Evolutionary conservation across 2,888 invertebrate genomes (phyloP).

Genomic region (Anarsia innoxiella): DNA sequence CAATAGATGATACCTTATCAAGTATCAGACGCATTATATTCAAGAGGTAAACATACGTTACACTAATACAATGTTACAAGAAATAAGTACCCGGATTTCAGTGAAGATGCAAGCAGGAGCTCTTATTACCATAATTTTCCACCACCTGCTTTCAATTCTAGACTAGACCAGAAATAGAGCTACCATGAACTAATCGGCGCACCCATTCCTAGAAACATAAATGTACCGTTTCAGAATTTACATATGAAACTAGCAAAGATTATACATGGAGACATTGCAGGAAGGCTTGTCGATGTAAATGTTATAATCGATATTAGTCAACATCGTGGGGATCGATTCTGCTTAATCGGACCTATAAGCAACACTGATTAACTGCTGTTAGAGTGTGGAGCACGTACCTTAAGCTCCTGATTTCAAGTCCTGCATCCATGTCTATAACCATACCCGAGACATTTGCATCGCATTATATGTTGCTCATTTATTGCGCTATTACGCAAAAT

Average conservation of each 20-base stretch:
- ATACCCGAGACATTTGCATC: constrained; percentile 55
- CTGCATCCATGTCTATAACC: constrained; percentile 35
- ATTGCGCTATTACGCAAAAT: constrained; percentile 53
- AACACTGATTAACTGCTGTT: constrained; percentile 53
- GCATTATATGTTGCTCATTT: constrained; percentile 48
- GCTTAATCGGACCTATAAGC: constrained; percentile 49
- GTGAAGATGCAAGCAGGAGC: constrained; percentile 5
- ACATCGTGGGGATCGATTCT: constrained; percentile 54
- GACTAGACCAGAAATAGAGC: constrained; percentile 17
- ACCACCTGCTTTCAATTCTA: constrained; percentile 6
- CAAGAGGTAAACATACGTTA: too few species aligned
- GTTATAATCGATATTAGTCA: constrained; percentile 61
- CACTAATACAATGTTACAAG: too few species aligned
- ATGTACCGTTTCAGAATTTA: constrained; percentile 40
- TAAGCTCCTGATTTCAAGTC: constrained; percentile 38
- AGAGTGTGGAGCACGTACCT: constrained; percentile 41
- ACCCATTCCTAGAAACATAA: constrained; percentile 34
- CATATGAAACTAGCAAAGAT: constrained; percentile 56
- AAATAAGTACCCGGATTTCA: constrained; percentile 5
- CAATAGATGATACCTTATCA: too few species aligned
- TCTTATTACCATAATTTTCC: constrained; percentile 10
- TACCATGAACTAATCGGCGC: constrained; percentile 20
- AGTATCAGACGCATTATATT: too few species aligned
- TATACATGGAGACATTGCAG: constrained; percentile 42
- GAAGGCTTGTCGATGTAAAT: constrained; percentile 51